Base-by-base conservation (phyloP, 1,140 invertebrate species). In the Harpegnathos saltator region DNA sequence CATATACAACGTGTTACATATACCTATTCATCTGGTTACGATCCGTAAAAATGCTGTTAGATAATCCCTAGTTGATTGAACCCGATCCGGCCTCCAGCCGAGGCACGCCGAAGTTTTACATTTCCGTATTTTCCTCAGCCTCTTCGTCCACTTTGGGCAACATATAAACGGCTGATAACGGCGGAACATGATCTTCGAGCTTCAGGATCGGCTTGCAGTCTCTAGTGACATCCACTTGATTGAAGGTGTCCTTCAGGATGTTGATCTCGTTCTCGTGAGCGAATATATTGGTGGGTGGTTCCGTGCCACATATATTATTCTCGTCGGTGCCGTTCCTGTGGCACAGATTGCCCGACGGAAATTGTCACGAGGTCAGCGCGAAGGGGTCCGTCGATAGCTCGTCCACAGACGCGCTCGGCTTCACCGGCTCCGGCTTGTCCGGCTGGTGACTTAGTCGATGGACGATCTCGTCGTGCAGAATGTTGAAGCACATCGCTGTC, bases 401-500 rank as follows among this genome's bases (percentile, higher is more conserved):
- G 89, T 96, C 95, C 71, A 96, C 94, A 74, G 94, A 93, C 63
- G 94, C 91, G 86, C 92, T 94, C 29, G 92, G 87, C 80, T 95
- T 94, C 54, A 94, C 94, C 5, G 93, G 82, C 75, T 95, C 95
- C 24, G 91, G 89, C 85, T 93, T 92, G 89, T 95, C 95, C 38
- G 93, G 92, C 33, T 95, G 95, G 87, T 97, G 96, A 86, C 96
- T 96, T n/a, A 97, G 94, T 77, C 97, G 95, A 93, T 97, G 97
- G 15, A 97, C 96, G 65, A 97, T 97, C 92, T 99, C 98, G 91
- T 99, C 98, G 94, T 99, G 98, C 72, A 99, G 97, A 48, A 99
- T 97, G 92, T 99, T 99, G 94, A 99, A 99, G 89, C 98, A 99
- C 98, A 99, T 99, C 38, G 98, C 98, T n/a, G 99, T 98, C 50